These are phyloP conservation scores for Lycorma delicatula DNA, from an alignment of 1,140 invertebrate genomes.

Conservation along the genomic window DNA sequence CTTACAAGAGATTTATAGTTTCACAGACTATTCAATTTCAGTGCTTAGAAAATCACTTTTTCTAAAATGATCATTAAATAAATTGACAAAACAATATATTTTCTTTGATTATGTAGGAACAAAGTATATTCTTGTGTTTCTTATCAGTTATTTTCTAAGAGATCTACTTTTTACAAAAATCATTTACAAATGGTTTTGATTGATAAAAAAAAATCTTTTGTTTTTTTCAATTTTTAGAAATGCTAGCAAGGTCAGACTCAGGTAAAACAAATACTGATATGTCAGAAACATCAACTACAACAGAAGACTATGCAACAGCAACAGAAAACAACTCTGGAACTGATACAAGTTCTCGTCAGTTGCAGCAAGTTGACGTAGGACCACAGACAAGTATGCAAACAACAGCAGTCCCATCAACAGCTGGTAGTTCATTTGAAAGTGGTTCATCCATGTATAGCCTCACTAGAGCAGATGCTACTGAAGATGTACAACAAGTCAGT, in stretches of 20 bases:
- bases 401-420: constrained; percentile 15
- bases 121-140: no score
- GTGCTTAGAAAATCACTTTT: no score
- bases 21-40: no score
- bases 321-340: constrained; percentile 54
- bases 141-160: no score
- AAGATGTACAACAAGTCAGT: constrained; percentile 28
- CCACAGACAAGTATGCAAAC: constrained; percentile 2
- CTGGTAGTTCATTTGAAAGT: constrained; percentile 68
- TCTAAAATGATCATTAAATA: no score
- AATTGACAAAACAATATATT: no score
- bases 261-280: constrained; percentile 61
- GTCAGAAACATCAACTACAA: constrained; percentile 74
- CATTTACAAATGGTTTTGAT: no score
- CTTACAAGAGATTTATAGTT: no score
- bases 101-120: no score
- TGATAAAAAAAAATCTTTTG: no score
- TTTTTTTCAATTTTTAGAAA: constrained; percentile 34
- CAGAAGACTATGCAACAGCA: constrained; percentile 81
- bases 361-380: constrained; percentile 31
- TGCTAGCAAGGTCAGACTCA: constrained; percentile 55
- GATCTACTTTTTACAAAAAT: no score
- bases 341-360: constrained; percentile 23
- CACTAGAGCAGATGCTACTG: constrained; percentile 44
- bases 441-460: constrained; percentile 68